Conservation (phyloP, 1,140 invertebrate genomes). For the Leptonema lineaticorne region DNA sequence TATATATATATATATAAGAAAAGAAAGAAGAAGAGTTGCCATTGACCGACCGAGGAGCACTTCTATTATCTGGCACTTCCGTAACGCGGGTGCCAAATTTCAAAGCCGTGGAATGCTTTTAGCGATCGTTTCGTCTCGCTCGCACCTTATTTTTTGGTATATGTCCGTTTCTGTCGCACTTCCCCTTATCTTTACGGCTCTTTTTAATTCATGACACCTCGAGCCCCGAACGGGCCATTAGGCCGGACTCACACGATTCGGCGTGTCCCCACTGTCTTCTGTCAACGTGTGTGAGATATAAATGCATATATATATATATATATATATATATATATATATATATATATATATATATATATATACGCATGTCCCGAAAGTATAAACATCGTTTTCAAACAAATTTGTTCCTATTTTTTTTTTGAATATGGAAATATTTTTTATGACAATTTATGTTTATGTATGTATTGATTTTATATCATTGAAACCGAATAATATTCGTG, state of each 20-base stretch:
- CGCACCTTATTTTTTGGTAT: neutral
- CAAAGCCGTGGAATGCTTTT: conserved; percentile 38
- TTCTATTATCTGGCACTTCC: conserved; percentile 30
- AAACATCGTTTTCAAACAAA: too few species aligned
- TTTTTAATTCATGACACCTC: conserved; percentile 31
- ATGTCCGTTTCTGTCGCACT: neutral
- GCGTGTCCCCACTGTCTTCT: neutral
- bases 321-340: too few species aligned
- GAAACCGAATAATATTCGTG: too few species aligned
- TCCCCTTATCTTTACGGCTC: conserved; percentile 27
- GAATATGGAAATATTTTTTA: too few species aligned
- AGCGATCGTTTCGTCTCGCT: conserved; percentile 14
- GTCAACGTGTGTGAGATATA: neutral
- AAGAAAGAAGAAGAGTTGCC: neutral
- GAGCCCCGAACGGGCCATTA: conserved; percentile 8
- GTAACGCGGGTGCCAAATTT: conserved; percentile 35
- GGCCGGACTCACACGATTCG: neutral
- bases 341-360: too few species aligned
- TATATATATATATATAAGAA: too few species aligned
- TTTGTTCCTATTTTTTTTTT: too few species aligned
- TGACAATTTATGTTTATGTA: too few species aligned
- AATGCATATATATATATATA: too few species aligned
- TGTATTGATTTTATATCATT: too few species aligned
- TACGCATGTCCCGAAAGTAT: too few species aligned
- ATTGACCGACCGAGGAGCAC: conserved; percentile 4